Conservation (phyloP, 2,888 invertebrate species). For the Cheilosia soror region DNA sequence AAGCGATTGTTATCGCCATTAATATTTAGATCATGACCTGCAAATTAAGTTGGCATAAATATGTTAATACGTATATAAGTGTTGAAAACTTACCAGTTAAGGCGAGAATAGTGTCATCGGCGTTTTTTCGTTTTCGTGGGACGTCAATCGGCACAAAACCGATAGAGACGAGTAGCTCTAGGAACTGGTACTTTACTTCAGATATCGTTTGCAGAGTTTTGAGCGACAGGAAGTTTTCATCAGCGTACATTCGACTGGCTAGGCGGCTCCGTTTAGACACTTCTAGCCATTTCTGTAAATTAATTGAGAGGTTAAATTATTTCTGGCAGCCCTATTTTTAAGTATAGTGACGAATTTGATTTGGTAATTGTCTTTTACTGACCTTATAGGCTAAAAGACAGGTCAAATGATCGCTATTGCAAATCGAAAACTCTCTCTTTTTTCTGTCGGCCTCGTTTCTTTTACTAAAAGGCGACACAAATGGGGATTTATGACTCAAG, state of each 20-base stretch:
- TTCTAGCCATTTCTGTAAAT: constrained; percentile 90
- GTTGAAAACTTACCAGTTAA: constrained; percentile 85
- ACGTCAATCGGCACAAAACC: constrained; percentile 91
- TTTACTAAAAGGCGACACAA: constrained; percentile 90
- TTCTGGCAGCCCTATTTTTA: too few relatives aligned
- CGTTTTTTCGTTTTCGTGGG: constrained; percentile 83
- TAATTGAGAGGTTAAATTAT: constrained; percentile 16
- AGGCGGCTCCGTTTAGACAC: constrained; percentile 87
- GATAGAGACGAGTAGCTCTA: constrained; percentile 90
- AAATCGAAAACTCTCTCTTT: constrained; percentile 90
- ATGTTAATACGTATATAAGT: neutral
- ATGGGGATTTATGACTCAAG: constrained; percentile 91
- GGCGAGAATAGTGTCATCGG: constrained; percentile 86
- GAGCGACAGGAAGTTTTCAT: constrained; percentile 92
- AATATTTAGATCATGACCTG: constrained; percentile 86
- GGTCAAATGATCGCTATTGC: constrained; percentile 95
- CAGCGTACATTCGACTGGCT: constrained; percentile 91
- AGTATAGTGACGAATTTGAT: too few relatives aligned
- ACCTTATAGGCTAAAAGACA: constrained; percentile 93
- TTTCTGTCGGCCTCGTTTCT: constrained; percentile 88
- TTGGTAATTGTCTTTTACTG: neutral
- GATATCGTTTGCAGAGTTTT: constrained; percentile 93
- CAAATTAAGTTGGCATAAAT: neutral
- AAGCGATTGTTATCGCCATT: constrained; percentile 90
- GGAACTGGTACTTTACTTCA: constrained; percentile 93